Evolutionary conservation across 1,140 invertebrate genomes (phyloP), one percentile per base, ranked within the genome.

Genomic region (Rhyacophila brunnea): DNA sequence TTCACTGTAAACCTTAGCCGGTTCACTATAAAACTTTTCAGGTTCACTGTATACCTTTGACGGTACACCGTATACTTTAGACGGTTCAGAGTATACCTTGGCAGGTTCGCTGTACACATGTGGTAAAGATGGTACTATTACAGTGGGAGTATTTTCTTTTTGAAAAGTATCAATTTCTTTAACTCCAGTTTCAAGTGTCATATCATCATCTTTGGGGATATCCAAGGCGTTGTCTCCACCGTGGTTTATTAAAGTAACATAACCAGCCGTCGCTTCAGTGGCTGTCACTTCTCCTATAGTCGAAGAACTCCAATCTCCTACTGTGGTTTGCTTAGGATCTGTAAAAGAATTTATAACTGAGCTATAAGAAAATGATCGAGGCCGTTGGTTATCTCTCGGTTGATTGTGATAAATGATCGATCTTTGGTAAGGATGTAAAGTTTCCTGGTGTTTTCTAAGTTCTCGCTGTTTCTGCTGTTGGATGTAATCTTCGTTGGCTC

Each of bases 1-100:
- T 73, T 85, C 80, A 17, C 82, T 79, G 60, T 86, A 86, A 40
- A 87, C 72, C 68, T 87, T 85, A 0, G 84, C 75, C 0, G 85
- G 84, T 60, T 87, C 81, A 1, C 79, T 78, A 57, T 88, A 88
- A 0, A 85, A 70, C 60, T 81, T 82, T 7, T 82, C 78, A 1
- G 85, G 84, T 65, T 85, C 78, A 7, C 81, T 81, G 63, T 87
- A 88, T 36, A 83, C 76, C 54, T 83, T 83, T 6, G 80, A 75
- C 0, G 81, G 80, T 54, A 85, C 80, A 17, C 78, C 72, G 59
- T 84, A 84, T 32, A 84, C 70, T 60, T 78, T 80, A 0, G 76
- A 58, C 0, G 78, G 74, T 43, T 82, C 74, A 0, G 71, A 74
- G 34, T 81, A 82, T 9, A 76, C 68, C 28, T 79, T 74, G 0